These are phyloP conservation scores for Neosalanx taihuensis DNA, from an alignment of 2,797 vertebrate species.

Conservation along the genomic window DNA sequence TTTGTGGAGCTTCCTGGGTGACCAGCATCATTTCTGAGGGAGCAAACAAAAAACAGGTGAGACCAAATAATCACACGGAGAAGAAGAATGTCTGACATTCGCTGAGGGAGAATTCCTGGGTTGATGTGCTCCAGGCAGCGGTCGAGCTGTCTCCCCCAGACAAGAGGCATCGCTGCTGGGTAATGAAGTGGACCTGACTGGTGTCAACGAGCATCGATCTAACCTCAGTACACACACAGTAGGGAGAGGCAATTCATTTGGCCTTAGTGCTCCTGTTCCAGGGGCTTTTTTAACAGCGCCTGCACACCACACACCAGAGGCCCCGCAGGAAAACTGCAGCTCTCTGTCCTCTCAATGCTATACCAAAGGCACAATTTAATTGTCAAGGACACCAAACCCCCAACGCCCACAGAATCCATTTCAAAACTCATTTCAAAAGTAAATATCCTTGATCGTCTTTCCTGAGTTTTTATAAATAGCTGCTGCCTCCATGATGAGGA, in stretches of 20 bases:
- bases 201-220: constrained; percentile 36
- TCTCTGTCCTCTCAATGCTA: not conserved
- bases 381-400: not conserved
- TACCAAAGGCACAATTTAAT: not conserved
- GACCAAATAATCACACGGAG: constrained; percentile 4
- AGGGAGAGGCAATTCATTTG: constrained; percentile 10
- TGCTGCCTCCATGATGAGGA: not conserved
- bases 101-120: not conserved
- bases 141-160: not conserved
- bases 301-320: no score
- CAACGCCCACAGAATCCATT: not conserved
- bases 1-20: constrained; percentile 22
- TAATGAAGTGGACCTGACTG: constrained; percentile 24
- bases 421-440: not conserved
- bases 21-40: constrained; percentile 28
- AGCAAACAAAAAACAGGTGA: constrained; percentile 3
- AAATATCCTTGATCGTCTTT: constrained; percentile 6
- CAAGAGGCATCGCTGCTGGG: not conserved
- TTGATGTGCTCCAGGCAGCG: not conserved
- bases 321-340: not conserved
- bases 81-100: not conserved
- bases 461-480: constrained; percentile 1
- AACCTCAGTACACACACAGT: constrained; percentile 44
- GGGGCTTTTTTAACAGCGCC: not conserved
- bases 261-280: not conserved